A percentile compares a stretch with the other conserved stretches of the same genome.
These are phyloP conservation scores for Colossoma macropomum DNA, from an alignment of 2,113 vertebrate genomes.

Conservation along the genomic window DNA sequence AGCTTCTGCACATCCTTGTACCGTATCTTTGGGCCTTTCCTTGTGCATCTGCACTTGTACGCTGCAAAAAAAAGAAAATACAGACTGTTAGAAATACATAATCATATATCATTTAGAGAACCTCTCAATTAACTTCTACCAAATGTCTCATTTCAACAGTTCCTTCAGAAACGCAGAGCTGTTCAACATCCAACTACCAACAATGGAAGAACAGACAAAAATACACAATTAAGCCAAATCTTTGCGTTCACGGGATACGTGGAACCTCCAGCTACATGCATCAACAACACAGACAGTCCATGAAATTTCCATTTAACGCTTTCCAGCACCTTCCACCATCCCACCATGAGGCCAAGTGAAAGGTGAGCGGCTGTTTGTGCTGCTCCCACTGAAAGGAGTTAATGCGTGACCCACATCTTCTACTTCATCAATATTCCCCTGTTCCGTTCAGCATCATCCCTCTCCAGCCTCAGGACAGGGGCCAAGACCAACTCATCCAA, in stretches of 20 bases:
- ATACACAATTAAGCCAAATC: neutral
- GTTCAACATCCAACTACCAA: neutral
- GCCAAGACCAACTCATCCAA: conserved; percentile 47
- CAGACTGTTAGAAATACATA: neutral
- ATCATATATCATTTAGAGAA: neutral
- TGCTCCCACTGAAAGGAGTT: conserved; percentile 25
- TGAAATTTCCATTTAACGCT: conserved; percentile 25
- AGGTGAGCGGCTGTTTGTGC: conserved; percentile 47
- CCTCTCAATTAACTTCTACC: neutral
- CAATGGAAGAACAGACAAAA: neutral
- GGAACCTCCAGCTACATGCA: neutral
- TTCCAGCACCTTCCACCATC: conserved; percentile 37
- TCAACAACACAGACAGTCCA: neutral
- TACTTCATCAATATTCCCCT: conserved; percentile 70
- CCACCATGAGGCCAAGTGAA: neutral
- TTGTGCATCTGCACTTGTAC: conserved; percentile 96
- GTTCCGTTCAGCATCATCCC: conserved; percentile 63
- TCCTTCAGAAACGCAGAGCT: neutral
- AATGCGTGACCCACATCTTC: conserved; percentile 65
- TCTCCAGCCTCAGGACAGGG: conserved; percentile 41
- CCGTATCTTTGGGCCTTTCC: conserved; percentile 97
- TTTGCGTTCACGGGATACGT: neutral
- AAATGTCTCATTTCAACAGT: neutral
- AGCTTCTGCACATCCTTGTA: conserved; percentile 97
- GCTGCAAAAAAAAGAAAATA: conserved; percentile 71